phyloP scores from a whole-genome alignment of 2,888 invertebrate species.

The Synergus japonicus region DNA sequence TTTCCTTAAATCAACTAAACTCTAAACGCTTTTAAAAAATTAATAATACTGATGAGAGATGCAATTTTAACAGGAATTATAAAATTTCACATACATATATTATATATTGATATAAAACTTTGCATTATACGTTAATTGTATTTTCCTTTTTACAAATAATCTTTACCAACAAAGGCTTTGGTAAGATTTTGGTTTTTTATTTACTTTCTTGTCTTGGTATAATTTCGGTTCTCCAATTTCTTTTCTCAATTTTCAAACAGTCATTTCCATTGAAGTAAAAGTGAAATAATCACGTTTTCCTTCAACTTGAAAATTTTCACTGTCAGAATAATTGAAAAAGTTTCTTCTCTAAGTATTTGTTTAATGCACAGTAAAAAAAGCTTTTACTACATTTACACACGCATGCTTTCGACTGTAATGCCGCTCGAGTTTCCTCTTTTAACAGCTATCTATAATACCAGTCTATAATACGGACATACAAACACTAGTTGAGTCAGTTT shows the following conservation, averaged over 20 bases:
- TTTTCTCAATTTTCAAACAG: neutral
- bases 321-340: constrained; percentile 18
- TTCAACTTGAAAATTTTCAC: neutral
- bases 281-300: neutral
- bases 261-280: constrained; percentile 17
- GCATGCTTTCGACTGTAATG: constrained; percentile 66
- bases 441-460: constrained; percentile 61
- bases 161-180: neutral
- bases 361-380: constrained; percentile 25
- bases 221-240: neutral
- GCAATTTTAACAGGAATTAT: neutral
- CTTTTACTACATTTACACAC: constrained; percentile 43
- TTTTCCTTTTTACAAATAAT: neutral
- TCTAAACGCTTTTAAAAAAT: too few species aligned
- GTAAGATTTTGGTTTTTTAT: neutral
- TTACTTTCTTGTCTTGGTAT: neutral
- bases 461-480: constrained; percentile 55
- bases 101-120: neutral
- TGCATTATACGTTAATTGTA: neutral
- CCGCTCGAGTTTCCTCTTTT: constrained; percentile 68
- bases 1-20: neutral
- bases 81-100: neutral
- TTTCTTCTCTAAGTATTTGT: constrained; percentile 18
- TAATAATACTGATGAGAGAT: neutral
- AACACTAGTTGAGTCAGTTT: constrained; percentile 34